phyloP scores from a whole-genome alignment of 2,797 vertebrate species.

The Trichosurus vulpecula region DNA sequence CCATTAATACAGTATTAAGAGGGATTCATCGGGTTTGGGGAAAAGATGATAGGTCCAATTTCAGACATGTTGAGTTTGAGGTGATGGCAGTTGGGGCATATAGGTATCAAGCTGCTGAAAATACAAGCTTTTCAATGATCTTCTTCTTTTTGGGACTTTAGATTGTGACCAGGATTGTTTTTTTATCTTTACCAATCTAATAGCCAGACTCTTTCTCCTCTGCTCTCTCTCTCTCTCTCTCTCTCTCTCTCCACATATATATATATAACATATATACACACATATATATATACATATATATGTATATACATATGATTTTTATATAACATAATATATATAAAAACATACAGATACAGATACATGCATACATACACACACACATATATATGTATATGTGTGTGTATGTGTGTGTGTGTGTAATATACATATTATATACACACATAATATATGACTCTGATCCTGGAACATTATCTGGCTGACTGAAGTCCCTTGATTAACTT shows the following conservation, averaged over 20 bases:
- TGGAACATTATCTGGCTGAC: neutral
- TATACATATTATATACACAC: no score
- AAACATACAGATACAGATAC: no score
- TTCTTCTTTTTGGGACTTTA: neutral
- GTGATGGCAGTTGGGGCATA: neutral
- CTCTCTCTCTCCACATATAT: rapidly evolving
- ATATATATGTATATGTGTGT: no score
- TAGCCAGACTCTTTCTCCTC: neutral
- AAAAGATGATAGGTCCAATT: neutral
- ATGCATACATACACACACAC: neutral
- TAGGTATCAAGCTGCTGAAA: neutral
- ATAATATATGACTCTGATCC: neutral
- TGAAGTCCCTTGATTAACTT: neutral
- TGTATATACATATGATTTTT: no score
- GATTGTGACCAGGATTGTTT: neutral
- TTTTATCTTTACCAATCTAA: neutral
- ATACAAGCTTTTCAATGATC: neutral
- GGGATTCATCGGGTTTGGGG: neutral
- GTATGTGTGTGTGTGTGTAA: no score
- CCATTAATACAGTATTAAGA: neutral
- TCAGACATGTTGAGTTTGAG: neutral
- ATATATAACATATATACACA: no score
- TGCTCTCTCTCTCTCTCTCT: no score
- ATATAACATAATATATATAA: neutral
- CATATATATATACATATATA: no score